Base-by-base conservation (phyloP, 2,113 vertebrate species). In the Coryphaenoides rupestris region DNA sequence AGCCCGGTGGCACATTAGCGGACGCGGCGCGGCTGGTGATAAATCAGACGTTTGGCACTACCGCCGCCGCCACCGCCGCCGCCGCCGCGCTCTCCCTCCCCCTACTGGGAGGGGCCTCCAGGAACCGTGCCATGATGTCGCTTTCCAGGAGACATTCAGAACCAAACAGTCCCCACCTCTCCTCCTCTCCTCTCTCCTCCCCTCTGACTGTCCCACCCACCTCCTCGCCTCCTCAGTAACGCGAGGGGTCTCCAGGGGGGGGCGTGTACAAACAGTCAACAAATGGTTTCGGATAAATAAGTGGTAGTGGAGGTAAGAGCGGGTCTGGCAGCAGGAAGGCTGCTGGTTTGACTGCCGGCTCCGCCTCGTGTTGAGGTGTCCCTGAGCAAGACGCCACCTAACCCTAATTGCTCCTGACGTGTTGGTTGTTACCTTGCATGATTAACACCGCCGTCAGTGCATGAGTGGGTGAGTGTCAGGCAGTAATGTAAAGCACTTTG, bases 1-100 rank as follows among this genome's bases (percentile, higher is more conserved):
- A 93, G 86, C 89, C 79, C 78, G 90, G 89, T 88, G 90, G 89
- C 87, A 79, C 94, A 94, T 96, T 95, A 94, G 92, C 92, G 28
- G 28, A 10, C 87, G 86, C 88, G 87, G 83, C 3, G 73, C 80
- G 85, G 79, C 85, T 84, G 91, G 90, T 91, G 89, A 94, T 96
- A 94, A 95, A 95, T 97, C 94, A 95, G 88, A 84, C 88, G 45
- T 72, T 75, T 82, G 85, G 81, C 78, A 84, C 62, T 1, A 60
- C 62, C 60, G n/a, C n/a, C n/a, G n/a, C n/a, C n/a, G n/a, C n/a
- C n/a, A n/a, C n/a, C n/a, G n/a, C n/a, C n/a, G n/a, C n/a, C n/a
- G n/a, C n/a, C n/a, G n/a, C n/a, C n/a, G n/a, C n/a, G n/a, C n/a
- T n/a, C n/a, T n/a, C 17, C 66, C 70, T 79, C 77, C 76, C 82